Percentiles rank a stretch among this genome's conserved stretches.
These are phyloP conservation scores for Callaeas wilsoni DNA, from an alignment of 2,113 vertebrate species.

Conservation along the genomic window DNA sequence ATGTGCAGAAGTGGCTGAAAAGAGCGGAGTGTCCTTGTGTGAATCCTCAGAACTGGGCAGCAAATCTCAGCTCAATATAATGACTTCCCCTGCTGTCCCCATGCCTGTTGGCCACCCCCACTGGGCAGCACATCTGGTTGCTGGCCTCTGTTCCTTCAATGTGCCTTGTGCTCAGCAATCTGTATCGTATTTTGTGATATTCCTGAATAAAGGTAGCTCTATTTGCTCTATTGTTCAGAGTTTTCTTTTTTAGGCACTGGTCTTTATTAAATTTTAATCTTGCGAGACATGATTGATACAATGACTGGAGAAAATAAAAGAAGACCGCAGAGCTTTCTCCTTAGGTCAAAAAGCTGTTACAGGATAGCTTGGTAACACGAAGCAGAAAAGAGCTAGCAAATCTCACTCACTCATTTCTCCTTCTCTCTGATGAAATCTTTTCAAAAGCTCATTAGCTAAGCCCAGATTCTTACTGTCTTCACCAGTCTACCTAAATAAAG, in stretches of 20 bases:
- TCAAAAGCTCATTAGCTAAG: not conserved
- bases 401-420: not conserved
- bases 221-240: slow-evolving; percentile 5
- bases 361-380: not conserved
- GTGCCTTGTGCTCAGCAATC: not conserved
- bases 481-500: not conserved
- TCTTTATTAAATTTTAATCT: slow-evolving; percentile 50
- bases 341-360: not conserved
- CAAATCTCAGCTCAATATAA: not conserved
- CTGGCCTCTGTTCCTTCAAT: not conserved
- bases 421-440: not conserved
- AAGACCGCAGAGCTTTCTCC: not conserved
- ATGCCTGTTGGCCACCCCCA: not conserved
- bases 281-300: not conserved
- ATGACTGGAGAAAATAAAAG: slow-evolving; percentile 19
- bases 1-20: not conserved
- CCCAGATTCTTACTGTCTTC: not conserved
- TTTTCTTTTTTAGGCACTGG: slow-evolving; percentile 12
- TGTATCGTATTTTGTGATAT: not conserved
- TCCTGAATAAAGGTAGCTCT: not conserved
- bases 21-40: not conserved
- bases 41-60: not conserved
- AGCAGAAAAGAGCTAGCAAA: not conserved
- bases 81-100: not conserved
- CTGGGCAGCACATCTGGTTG: not conserved